These are phyloP conservation scores for Molothrus aeneus DNA, from an alignment of 2,797 vertebrate genomes.

Conservation along the genomic window DNA sequence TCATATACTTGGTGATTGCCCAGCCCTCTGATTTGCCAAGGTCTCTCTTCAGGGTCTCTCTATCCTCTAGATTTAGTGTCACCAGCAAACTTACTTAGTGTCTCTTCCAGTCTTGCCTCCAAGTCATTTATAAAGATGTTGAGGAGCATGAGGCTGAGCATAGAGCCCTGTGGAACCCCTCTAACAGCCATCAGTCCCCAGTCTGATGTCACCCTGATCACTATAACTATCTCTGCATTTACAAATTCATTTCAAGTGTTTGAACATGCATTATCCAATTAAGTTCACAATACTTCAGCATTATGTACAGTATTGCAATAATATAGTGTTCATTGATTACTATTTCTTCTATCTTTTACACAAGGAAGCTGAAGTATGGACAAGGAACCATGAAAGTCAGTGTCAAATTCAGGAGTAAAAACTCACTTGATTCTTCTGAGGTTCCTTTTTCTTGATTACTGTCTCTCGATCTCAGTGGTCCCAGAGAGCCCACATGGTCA, in stretches of 20 bases:
- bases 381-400: neutral
- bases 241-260: neutral
- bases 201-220: neutral
- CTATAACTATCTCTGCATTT: neutral
- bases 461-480: neutral
- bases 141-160: neutral
- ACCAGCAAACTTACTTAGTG: rapidly evolving
- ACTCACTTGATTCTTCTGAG: neutral
- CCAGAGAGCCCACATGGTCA: neutral
- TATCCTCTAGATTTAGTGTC: neutral
- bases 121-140: neutral
- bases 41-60: neutral
- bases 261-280: neutral
- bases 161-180: neutral
- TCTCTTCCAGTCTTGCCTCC: neutral
- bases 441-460: neutral
- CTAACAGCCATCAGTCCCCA: too few species aligned
- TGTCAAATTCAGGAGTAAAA: neutral
- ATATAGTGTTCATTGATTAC: neutral
- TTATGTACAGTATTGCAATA: neutral
- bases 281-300: neutral
- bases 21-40: neutral
- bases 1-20: neutral
- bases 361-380: neutral
- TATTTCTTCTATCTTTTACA: neutral